These are phyloP conservation scores for Turnix velox DNA, from an alignment of 2,113 vertebrate genomes.

Conservation along the genomic window DNA sequence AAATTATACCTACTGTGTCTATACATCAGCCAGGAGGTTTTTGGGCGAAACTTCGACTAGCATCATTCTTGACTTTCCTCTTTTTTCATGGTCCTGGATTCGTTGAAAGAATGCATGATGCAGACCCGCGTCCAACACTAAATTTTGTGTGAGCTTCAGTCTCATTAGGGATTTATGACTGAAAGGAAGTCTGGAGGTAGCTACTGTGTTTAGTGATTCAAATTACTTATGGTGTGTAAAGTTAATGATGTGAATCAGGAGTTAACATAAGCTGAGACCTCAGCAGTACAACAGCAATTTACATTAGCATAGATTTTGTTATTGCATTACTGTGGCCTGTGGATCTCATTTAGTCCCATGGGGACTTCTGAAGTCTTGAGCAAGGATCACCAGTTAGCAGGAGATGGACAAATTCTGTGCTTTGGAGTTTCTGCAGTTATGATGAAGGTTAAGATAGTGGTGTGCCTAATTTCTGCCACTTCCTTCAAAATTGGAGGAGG, in stretches of 20 bases:
- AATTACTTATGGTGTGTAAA: neutral
- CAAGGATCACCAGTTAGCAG: neutral
- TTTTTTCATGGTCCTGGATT: neutral
- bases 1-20: neutral
- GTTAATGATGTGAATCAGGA: slow-evolving; percentile 15
- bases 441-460: neutral
- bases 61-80: neutral
- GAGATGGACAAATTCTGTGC: neutral
- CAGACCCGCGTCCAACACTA: neutral
- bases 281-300: neutral
- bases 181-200: neutral
- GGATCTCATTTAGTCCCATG: neutral
- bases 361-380: neutral
- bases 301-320: neutral
- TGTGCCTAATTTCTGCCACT: neutral
- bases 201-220: neutral
- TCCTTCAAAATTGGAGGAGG: neutral
- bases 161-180: neutral
- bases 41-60: neutral
- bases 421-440: neutral
- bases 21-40: neutral
- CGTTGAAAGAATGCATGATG: neutral
- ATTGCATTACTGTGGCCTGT: neutral
- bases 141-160: neutral
- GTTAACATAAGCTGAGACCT: neutral